Base-by-base conservation (phyloP, 2,888 invertebrate genomes). In the Athrips mouffetella region DNA sequence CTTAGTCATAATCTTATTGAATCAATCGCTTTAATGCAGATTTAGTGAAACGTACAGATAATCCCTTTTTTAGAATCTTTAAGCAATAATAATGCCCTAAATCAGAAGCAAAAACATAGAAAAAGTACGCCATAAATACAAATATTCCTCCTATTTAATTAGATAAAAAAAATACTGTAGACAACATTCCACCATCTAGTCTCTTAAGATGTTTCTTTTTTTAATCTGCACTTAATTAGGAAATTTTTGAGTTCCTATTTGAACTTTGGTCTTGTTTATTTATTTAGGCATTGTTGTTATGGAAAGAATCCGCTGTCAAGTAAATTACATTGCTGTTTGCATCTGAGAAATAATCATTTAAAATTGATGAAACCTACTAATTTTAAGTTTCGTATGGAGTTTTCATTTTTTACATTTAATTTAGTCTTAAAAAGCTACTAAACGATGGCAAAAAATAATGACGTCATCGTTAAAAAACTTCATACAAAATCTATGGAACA, bases 181-280 rank as follows among this genome's bases (percentile, higher is more conserved):
- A 68, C 68, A 63, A 84, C 83, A 84, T 84, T 84, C 83, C 84
- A 80, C 73, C 71, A 66, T 75, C 76, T 80, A 80, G 80, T 79
- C 76, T 74, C 58, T 44, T 78, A 77, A 76, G 72, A 59, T 63
- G 67, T 71, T 69, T 64, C 64, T 62, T 65, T 67, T 41, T 16
- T n/a, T n/a, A n/a, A 13, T 48, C 46, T 41, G 47, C 49, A 48
- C 49, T 47, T 47, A 6, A 45, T 45, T 51, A 48, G 41, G 27
- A 48, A 48, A 21, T 57, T 49, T 37, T 52, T 58, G 50, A 55
- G 53, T 58, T 58, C 51, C 55, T 55, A 52, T 49, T 54, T 54
- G 40, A 45, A 40, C 29, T 47, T 21, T n/a, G n/a, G n/a, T 45
- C 8, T 39, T 45, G 49, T 53, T 53, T 52, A 56, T 55, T 56